Evolutionary conservation across 2,888 invertebrate genomes (phyloP).

Genomic region (Agrochola litura): DNA sequence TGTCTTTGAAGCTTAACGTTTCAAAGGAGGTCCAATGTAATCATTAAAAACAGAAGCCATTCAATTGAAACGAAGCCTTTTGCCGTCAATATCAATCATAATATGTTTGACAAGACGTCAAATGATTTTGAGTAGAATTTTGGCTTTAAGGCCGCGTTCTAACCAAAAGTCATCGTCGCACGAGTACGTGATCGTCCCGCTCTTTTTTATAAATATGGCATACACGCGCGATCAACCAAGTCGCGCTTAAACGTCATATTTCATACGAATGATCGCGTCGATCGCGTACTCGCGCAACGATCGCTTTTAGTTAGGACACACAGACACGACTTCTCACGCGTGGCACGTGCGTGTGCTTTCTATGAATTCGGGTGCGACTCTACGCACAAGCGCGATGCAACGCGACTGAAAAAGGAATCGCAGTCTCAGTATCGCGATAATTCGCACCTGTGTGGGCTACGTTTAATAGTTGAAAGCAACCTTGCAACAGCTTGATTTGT

Average conservation of each 20-base stretch:
- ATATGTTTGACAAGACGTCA: constrained; percentile 57
- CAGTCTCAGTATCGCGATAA: not conserved
- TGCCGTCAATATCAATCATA: constrained; percentile 61
- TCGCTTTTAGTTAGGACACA: not conserved
- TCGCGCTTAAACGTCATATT: no score
- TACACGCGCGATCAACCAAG: no score
- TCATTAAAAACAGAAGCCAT: constrained; percentile 60
- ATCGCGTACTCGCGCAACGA: no score
- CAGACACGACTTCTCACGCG: not conserved
- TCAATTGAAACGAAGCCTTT: constrained; percentile 54
- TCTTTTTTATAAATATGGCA: no score
- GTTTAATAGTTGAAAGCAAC: constrained; percentile 32
- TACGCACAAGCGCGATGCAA: not conserved
- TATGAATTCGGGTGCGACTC: not conserved
- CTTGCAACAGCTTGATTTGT: constrained; percentile 63
- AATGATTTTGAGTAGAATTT: constrained; percentile 52
- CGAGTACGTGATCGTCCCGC: no score
- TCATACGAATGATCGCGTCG: no score
- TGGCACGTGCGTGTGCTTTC: not conserved
- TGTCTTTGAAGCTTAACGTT: constrained; percentile 42
- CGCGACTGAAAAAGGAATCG: not conserved
- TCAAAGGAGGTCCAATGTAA: constrained; percentile 55
- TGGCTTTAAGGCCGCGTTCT: not conserved
- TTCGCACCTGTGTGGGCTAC: not conserved
- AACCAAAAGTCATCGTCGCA: no score